Conservation (phyloP, 53 echinoderm and acorn worm species). For the Astropecten irregularis region DNA sequence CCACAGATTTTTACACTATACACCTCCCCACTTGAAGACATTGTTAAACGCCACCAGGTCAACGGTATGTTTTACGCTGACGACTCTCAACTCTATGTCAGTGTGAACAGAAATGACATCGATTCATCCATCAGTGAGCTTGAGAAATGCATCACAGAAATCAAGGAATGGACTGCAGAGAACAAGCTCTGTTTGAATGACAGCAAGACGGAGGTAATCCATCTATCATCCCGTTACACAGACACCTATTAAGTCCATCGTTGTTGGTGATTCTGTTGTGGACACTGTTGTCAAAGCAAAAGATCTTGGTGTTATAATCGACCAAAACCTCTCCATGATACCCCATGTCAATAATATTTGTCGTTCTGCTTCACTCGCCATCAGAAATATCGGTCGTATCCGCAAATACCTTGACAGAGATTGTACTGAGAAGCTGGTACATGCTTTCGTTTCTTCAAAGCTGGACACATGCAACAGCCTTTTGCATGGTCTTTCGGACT, state of each 20-base stretch:
- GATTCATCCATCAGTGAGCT: background rate
- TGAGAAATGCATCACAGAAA: background rate
- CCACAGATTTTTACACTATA: constrained; percentile 20
- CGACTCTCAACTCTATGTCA: constrained; percentile 2
- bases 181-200: constrained; percentile 15
- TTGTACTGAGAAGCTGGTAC: no score
- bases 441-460: no score
- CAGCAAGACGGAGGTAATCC: constrained; percentile 15
- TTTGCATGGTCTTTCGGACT: no score
- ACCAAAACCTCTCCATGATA: background rate
- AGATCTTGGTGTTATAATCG: background rate
- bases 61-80: constrained; percentile 18
- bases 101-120: background rate
- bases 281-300: background rate
- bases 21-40: constrained; percentile 1
- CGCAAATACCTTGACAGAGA: no score
- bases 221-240: background rate
- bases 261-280: background rate
- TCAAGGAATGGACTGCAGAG: background rate
- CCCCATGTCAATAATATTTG: background rate
- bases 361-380: background rate
- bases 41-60: constrained; percentile 3
- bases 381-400: constrained; percentile 1
- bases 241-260: background rate
- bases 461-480: no score